Conservation (phyloP, 2,113 vertebrate genomes). For the Neopipo cinnamomea region DNA sequence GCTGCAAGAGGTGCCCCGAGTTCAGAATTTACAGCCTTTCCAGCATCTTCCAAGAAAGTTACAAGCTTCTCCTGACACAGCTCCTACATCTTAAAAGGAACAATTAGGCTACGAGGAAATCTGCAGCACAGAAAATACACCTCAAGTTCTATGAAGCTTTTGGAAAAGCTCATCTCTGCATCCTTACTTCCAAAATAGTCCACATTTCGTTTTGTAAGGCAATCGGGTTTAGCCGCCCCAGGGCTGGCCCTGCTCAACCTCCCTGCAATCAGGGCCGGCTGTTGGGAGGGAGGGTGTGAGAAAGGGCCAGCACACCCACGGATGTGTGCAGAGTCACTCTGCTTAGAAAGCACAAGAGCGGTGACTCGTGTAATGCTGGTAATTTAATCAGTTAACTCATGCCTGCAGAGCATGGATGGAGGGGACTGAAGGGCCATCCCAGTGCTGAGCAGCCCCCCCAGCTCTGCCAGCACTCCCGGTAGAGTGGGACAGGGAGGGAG, state of each 20-base stretch:
- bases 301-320: background rate
- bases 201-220: background rate
- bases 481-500: background rate
- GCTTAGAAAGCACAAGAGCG: conserved; percentile 49
- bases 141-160: background rate
- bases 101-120: background rate
- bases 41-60: background rate
- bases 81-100: background rate
- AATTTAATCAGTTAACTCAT: conserved; percentile 52
- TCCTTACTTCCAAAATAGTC: background rate
- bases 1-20: background rate
- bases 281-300: background rate
- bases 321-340: conserved; percentile 17
- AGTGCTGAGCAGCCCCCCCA: background rate
- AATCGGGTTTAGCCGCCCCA: background rate
- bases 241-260: background rate
- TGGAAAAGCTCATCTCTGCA: background rate
- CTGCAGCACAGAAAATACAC: background rate
- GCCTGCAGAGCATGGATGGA: background rate
- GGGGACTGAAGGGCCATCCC: background rate
- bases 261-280: background rate
- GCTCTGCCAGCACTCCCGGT: background rate
- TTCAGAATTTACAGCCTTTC: background rate
- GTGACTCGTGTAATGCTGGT: conserved; percentile 25
- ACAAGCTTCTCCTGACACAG: background rate